Conservation (phyloP, 92 coral and sea anemone genomes). For the Ricordea florida region DNA sequence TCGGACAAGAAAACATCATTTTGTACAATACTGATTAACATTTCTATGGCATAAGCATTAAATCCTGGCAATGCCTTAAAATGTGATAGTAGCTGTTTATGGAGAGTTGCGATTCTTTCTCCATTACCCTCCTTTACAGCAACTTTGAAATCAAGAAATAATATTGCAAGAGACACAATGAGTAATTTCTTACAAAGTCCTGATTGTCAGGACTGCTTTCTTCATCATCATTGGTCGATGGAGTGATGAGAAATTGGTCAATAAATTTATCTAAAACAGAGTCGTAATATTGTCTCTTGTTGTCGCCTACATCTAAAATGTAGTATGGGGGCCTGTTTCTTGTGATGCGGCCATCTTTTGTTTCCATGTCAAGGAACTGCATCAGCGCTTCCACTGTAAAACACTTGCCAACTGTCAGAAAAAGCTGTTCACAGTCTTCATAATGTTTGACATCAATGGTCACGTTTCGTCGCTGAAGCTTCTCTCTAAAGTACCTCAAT, state of each 20-base stretch:
- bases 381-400: constrained; percentile 50
- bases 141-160: constrained; percentile 17
- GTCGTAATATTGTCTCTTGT: background rate
- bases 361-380: constrained; percentile 2
- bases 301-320: background rate
- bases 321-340: constrained; percentile 33
- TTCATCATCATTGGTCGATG: background rate
- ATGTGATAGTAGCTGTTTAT: constrained; percentile 54
- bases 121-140: constrained; percentile 60
- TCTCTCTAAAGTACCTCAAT: constrained; percentile 6
- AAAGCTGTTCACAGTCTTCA: constrained; percentile 66
- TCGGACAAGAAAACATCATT: constrained; percentile 46
- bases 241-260: background rate
- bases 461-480: constrained; percentile 29
- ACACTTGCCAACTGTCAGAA: constrained; percentile 37
- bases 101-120: constrained; percentile 42
- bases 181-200: constrained; percentile 25
- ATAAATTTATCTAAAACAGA: constrained; percentile 12
- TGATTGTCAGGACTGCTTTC: background rate
- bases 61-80: constrained; percentile 32
- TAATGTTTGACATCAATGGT: constrained; percentile 59
- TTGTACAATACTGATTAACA: constrained; percentile 50
- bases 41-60: constrained; percentile 67
- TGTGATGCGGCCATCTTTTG: background rate
- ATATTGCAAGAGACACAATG: constrained; percentile 10